Conservation (phyloP, 2,888 invertebrate genomes). For the Andrena flavipes region DNA sequence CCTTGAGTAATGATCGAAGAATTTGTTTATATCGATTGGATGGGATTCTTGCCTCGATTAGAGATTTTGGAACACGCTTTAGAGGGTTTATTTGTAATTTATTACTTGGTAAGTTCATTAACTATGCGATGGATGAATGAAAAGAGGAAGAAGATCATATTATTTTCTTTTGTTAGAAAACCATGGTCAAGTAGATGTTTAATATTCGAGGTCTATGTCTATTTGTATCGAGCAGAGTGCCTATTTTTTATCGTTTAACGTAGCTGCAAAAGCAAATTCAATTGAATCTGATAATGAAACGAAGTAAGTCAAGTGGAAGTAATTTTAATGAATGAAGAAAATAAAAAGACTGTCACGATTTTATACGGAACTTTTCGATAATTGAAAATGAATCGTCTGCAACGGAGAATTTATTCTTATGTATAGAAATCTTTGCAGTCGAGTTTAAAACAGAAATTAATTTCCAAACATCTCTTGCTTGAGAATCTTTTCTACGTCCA, state of each 20-base stretch:
- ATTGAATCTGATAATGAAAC: too few relatives aligned
- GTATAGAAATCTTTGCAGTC: too few relatives aligned
- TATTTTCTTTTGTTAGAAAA: neutral
- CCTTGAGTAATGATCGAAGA: slow-evolving; percentile 17
- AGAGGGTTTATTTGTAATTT: neutral
- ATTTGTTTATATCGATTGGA: slow-evolving; percentile 12
- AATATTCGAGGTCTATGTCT: neutral
- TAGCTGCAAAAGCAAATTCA: too few relatives aligned
- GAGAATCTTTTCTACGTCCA: neutral
- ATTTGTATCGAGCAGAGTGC: too few relatives aligned
- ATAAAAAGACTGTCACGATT: neutral
- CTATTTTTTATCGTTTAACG: too few relatives aligned
- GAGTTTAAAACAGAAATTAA: too few relatives aligned
- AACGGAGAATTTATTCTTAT: too few relatives aligned
- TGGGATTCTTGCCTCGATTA: slow-evolving; percentile 6
- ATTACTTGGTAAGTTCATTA: neutral
- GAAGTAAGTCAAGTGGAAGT: too few relatives aligned
- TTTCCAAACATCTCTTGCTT: too few relatives aligned
- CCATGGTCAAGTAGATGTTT: neutral
- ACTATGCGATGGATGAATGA: neutral
- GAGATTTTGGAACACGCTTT: neutral
- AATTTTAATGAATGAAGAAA: neutral
- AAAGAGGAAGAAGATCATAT: neutral
- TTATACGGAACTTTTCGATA: neutral
- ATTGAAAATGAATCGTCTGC: neutral